phyloP scores from a whole-genome alignment of 64 coral and sea anemone genomes.

The Montipora efflorescens region DNA sequence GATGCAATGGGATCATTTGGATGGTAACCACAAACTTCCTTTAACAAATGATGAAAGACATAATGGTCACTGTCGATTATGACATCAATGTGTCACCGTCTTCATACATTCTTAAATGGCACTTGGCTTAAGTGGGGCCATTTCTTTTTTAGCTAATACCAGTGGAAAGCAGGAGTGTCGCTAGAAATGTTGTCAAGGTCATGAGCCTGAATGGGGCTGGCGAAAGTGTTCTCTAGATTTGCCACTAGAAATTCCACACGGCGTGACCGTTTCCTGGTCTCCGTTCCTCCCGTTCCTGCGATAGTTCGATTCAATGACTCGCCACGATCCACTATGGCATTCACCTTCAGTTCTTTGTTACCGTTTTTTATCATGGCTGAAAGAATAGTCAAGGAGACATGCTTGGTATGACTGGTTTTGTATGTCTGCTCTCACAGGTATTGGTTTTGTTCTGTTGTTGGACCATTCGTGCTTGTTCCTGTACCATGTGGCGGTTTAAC shows the following conservation, averaged over 20 bases:
- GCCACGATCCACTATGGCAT: no score
- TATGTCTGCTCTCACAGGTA: no score
- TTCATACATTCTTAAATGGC: slow-evolving; percentile 27
- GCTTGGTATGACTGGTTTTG: no score
- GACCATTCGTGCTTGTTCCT: no score
- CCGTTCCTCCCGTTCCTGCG: slow-evolving; percentile 40
- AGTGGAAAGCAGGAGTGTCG: slow-evolving; percentile 58
- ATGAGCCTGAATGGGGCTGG: slow-evolving; percentile 48
- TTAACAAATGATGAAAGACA: slow-evolving; percentile 52
- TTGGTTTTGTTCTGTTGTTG: no score
- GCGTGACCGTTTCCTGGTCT: slow-evolving; percentile 8
- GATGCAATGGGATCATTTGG: slow-evolving; percentile 14
- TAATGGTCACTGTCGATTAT: slow-evolving; percentile 63
- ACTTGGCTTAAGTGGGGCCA: background rate
- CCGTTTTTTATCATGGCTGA: no score
- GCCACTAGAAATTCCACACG: slow-evolving; percentile 28
- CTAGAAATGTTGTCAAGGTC: slow-evolving; percentile 73
- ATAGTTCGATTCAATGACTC: slow-evolving; percentile 43
- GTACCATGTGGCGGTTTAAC: no score
- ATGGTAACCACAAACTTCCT: slow-evolving; percentile 11
- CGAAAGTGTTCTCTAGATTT: slow-evolving; percentile 54
- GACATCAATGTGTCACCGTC: slow-evolving; percentile 37
- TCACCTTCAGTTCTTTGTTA: no score
- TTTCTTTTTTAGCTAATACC: slow-evolving; percentile 63
- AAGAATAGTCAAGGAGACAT: no score